A percentile compares a stretch with the other conserved stretches of the same genome.
These are phyloP conservation scores for Actinia tenebrosa DNA, from an alignment of 64 coral and sea anemone genomes.

Conservation along the genomic window DNA sequence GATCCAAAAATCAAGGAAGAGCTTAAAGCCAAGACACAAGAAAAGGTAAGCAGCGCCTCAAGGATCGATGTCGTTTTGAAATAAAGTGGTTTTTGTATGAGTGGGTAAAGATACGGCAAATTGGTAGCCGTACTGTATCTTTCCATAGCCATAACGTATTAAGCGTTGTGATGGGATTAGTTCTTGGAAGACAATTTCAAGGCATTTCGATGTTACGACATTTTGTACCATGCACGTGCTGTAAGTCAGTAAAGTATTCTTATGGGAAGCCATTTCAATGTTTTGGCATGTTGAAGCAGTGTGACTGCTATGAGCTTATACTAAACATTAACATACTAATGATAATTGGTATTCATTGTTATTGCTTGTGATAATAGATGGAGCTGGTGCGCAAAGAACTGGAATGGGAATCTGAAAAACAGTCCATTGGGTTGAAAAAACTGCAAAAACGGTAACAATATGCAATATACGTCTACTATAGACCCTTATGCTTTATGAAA, in stretches of 20 bases:
- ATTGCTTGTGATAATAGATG: conserved; percentile 31
- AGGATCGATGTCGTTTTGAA: too few species aligned
- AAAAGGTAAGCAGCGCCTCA: conserved; percentile 45
- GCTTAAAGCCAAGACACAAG: conserved; percentile 64
- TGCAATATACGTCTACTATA: neutral
- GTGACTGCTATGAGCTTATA: too few species aligned
- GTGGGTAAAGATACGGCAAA: too few species aligned
- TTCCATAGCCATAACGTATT: too few species aligned
- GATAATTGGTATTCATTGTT: neutral
- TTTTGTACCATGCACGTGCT: too few species aligned
- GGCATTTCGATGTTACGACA: too few species aligned
- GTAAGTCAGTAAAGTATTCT: too few species aligned
- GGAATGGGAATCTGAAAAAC: conserved; percentile 91
- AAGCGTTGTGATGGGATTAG: too few species aligned
- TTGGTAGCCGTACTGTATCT: too few species aligned
- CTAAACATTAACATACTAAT: neutral
- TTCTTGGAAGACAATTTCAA: too few species aligned
- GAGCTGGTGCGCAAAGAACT: conserved; percentile 87
- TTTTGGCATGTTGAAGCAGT: too few species aligned
- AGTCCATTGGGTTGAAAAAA: conserved; percentile 81
- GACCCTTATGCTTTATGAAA: neutral
- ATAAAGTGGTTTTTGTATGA: neutral
- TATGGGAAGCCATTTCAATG: too few species aligned
- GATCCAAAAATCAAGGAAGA: conserved; percentile 87
- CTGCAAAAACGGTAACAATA: conserved; percentile 67